Evolutionary conservation across 1,140 invertebrate species (phyloP).

Genomic region (Drosophila auraria): DNA sequence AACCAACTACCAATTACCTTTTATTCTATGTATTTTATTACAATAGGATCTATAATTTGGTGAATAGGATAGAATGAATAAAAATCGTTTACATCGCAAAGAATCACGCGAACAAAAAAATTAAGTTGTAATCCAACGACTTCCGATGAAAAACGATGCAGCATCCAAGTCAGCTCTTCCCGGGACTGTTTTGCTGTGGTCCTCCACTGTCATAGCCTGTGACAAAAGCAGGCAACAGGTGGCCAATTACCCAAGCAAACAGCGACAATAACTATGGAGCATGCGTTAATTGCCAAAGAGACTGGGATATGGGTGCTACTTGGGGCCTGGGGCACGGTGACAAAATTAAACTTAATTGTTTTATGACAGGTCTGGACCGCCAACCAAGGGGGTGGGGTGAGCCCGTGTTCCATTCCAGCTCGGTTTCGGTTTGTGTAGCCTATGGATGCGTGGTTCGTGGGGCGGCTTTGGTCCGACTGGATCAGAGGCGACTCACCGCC

Average conservation of each 20-base stretch:
- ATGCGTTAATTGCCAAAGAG: conserved; percentile 71
- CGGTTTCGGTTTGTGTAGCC: conserved; percentile 42
- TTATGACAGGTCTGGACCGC: conserved; percentile 72
- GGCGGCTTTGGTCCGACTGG: conserved; percentile 12
- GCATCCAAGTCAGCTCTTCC: conserved; percentile 47
- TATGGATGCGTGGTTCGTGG: conserved; percentile 30
- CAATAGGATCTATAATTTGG: too few species aligned
- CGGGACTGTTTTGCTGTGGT: conserved; percentile 3
- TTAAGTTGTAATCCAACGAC: not conserved
- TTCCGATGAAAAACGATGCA: conserved; percentile 31
- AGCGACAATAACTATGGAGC: conserved; percentile 58
- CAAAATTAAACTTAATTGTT: conserved; percentile 84
- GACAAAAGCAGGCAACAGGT: conserved; percentile 76
- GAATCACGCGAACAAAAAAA: not conserved
- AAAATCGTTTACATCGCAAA: conserved; percentile 1
- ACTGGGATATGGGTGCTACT: conserved; percentile 26
- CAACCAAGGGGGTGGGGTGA: conserved; percentile 19
- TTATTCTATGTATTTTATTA: not conserved
- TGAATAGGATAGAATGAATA: not conserved
- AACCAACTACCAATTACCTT: not conserved
- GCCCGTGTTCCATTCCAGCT: conserved; percentile 21
- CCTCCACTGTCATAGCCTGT: conserved; percentile 11
- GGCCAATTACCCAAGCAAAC: conserved; percentile 64
- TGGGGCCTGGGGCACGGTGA: conserved; percentile 65
- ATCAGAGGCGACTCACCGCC: conserved; percentile 24